These are phyloP conservation scores for Polyommatus icarus DNA, from an alignment of 2,888 invertebrate species.

Conservation along the genomic window DNA sequence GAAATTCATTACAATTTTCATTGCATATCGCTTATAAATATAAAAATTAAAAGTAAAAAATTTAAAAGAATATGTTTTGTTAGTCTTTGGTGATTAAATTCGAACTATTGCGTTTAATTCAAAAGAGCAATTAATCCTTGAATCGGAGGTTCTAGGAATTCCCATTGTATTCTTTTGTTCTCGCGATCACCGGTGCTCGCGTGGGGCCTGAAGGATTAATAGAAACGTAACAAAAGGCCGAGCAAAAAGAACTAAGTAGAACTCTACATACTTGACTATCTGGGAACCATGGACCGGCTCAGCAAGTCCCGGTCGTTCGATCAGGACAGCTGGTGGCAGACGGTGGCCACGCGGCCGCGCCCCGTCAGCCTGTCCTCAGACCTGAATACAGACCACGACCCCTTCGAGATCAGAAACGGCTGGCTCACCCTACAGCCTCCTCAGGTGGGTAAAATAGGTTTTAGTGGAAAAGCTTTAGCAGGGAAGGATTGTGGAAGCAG, in stretches of 20 bases:
- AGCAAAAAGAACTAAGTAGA: background rate
- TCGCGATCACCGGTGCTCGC: no score
- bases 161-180: no score
- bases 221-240: background rate
- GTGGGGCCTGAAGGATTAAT: no score
- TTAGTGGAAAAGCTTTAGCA: background rate
- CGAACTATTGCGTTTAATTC: background rate
- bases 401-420: conserved; percentile 64
- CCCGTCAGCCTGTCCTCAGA: conserved; percentile 58
- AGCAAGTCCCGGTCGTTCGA: conserved; percentile 60
- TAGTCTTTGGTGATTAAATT: no score
- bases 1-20: background rate
- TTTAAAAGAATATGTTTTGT: no score
- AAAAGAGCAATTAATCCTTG: background rate
- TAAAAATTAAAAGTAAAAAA: background rate
- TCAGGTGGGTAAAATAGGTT: conserved; percentile 49
- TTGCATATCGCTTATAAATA: background rate
- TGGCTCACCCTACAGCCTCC: conserved; percentile 64
- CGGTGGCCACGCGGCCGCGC: conserved; percentile 58
- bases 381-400: conserved; percentile 60
- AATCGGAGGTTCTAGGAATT: no score
- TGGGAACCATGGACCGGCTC: conserved; percentile 52
- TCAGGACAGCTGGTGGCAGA: conserved; percentile 69
- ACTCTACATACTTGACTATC: background rate
- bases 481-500: background rate